A percentile compares a stretch with the other conserved stretches of the same genome.
phyloP scores from a whole-genome alignment of 2,113 vertebrate species.

The Ophthalmotilapia sp. region DNA sequence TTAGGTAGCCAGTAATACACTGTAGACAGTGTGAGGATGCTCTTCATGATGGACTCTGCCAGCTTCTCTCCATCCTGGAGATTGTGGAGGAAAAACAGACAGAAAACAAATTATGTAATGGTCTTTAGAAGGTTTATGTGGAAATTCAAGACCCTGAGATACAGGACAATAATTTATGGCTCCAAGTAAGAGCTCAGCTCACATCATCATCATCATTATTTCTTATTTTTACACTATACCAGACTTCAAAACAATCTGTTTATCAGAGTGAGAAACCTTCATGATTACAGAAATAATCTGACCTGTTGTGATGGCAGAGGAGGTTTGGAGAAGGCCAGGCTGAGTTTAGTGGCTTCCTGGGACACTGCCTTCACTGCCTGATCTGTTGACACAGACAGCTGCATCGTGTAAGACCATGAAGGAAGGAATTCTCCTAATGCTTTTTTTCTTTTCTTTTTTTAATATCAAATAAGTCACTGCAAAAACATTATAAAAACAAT shows the following conservation, averaged over 20 bases:
- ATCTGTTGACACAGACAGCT: conserved; percentile 55
- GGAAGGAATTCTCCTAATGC: neutral
- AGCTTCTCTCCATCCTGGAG: conserved; percentile 76
- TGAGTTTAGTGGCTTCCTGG: conserved; percentile 85
- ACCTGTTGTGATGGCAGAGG: conserved; percentile 79
- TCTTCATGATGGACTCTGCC: conserved; percentile 72
- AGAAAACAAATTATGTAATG: neutral
- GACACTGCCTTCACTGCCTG: conserved; percentile 76
- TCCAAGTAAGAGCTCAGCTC: neutral
- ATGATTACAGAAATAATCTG: neutral
- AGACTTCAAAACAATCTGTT: neutral
- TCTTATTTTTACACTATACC: neutral
- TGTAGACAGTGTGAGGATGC: conserved; percentile 72
- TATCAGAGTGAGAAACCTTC: neutral
- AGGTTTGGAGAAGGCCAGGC: conserved; percentile 76
- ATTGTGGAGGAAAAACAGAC: neutral
- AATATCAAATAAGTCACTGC: neutral
- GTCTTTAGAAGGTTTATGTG: neutral
- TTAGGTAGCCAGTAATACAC: conserved; percentile 87
- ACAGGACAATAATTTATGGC: neutral
- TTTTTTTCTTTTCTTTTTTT: neutral
- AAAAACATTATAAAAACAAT: neutral
- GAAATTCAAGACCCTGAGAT: neutral
- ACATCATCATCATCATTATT: neutral
- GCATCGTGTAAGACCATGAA: neutral